phyloP scores from a whole-genome alignment of 1,140 invertebrate species.

The Hermetia illucens region DNA sequence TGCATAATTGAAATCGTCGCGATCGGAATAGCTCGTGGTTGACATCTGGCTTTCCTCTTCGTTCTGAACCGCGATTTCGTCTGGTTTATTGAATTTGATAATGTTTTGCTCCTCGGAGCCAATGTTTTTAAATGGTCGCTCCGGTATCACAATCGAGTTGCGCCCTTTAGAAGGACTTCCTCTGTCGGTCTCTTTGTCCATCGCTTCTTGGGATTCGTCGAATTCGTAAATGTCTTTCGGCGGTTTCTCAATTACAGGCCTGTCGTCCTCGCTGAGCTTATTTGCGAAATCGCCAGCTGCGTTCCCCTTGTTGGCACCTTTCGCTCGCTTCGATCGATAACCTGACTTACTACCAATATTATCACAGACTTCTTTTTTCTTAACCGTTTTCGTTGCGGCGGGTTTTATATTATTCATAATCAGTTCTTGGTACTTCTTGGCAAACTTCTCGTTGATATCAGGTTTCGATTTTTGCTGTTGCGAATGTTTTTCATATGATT shows the following conservation, averaged over 20 bases:
- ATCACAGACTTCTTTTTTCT: slow-evolving; percentile 11
- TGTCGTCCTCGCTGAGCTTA: slow-evolving; percentile 1
- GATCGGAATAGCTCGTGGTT: slow-evolving; percentile 26
- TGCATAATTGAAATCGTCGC: slow-evolving; percentile 28
- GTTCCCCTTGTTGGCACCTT: slow-evolving; percentile 3
- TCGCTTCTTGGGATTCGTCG: slow-evolving; percentile 27
- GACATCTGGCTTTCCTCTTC: slow-evolving; percentile 27
- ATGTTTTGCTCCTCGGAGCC: slow-evolving; percentile 25
- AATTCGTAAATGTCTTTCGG: slow-evolving; percentile 33
- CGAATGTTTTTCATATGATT: too few relatives aligned
- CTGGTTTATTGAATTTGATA: slow-evolving; percentile 26
- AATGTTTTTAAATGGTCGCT: slow-evolving; percentile 27
- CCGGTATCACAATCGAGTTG: slow-evolving; percentile 21
- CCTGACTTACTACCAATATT: slow-evolving; percentile 19
- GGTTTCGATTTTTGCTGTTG: neutral
- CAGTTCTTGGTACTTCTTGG: neutral
- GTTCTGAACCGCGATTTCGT: slow-evolving; percentile 12
- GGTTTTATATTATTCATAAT: slow-evolving; percentile 10
- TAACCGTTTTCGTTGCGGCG: slow-evolving; percentile 16
- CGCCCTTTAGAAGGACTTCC: slow-evolving; percentile 8
- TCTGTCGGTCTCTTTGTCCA: slow-evolving; percentile 9
- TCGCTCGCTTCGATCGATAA: slow-evolving; percentile 19
- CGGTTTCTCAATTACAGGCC: neutral
- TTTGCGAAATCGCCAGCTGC: neutral
- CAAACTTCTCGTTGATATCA: slow-evolving; percentile 2